Percentiles rank a stretch among this genome's conserved stretches.
These are phyloP conservation scores for Pegoplata infirma DNA, from an alignment of 2,888 invertebrate species.

Conservation along the genomic window DNA sequence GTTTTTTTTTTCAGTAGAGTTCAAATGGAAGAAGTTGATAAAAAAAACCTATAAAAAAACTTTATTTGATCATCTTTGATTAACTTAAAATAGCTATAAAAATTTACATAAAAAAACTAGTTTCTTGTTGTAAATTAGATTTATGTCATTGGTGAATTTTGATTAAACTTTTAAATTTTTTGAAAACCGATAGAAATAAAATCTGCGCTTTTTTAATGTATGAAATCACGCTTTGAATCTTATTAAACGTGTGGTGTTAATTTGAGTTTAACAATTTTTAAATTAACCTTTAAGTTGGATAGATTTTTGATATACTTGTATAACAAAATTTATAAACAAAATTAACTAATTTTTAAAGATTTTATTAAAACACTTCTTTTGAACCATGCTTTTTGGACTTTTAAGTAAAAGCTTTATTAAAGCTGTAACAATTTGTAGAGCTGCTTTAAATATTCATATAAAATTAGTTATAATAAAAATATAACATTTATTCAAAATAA, in stretches of 20 bases:
- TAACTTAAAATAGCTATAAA: background rate
- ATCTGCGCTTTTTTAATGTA: background rate
- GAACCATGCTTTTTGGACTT: no score
- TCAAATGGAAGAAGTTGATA: no score
- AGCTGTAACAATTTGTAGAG: no score
- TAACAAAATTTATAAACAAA: no score
- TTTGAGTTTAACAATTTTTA: background rate
- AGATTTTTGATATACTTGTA: no score
- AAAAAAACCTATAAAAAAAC: no score
- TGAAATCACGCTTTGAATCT: conserved; percentile 35
- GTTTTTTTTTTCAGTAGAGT: background rate
- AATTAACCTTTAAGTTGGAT: conserved; percentile 2
- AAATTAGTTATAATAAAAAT: no score
- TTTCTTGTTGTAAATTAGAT: conserved; percentile 35
- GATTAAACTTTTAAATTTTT: conserved; percentile 17
- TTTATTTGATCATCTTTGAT: conserved; percentile 23
- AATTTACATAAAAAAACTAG: conserved; percentile 53
- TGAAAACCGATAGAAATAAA: background rate
- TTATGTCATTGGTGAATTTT: conserved; percentile 15
- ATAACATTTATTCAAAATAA: no score
- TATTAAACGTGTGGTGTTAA: conserved; percentile 18
- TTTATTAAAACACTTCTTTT: no score
- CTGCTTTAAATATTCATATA: no score
- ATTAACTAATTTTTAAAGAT: no score
- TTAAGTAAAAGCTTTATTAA: no score